phyloP scores from a whole-genome alignment of 1,140 invertebrate genomes.

The Scaptomyza graminum region DNA sequence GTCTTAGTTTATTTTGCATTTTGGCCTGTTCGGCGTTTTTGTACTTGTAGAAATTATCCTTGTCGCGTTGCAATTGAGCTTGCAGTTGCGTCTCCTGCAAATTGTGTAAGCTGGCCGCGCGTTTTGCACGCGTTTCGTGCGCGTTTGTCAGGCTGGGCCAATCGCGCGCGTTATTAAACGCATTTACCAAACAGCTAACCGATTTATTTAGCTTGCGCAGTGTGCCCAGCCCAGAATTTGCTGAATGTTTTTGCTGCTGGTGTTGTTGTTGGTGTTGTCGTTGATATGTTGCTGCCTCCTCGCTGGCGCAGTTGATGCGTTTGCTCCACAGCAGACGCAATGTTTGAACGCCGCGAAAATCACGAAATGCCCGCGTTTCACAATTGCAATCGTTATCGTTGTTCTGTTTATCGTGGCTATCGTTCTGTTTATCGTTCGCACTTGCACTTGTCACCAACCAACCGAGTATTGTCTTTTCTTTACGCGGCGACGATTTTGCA shows the following conservation, averaged over 20 bases:
- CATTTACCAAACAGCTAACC: conserved; percentile 74
- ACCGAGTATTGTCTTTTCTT: conserved; percentile 76
- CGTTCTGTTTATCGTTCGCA: conserved; percentile 23
- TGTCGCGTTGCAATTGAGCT: conserved; percentile 53
- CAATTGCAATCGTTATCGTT: conserved; percentile 44
- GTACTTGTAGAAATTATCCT: conserved; percentile 83
- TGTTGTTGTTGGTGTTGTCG: conserved; percentile 26
- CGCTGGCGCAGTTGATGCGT: conserved; percentile 74
- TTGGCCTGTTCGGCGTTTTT: conserved; percentile 81
- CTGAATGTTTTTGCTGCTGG: not conserved
- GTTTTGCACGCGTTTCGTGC: conserved; percentile 51
- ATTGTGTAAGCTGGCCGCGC: conserved; percentile 73
- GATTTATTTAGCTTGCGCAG: conserved; percentile 75
- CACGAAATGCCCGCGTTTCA: conserved; percentile 69
- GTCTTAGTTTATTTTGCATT: conserved; percentile 57
- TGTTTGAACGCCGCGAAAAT: conserved; percentile 79
- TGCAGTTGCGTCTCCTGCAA: conserved; percentile 41
- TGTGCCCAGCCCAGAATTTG: conserved; percentile 53
- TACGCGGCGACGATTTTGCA: conserved; percentile 50
- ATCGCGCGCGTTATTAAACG: conserved; percentile 67
- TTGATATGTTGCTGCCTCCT: conserved; percentile 34
- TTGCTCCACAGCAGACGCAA: conserved; percentile 78
- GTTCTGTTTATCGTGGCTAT: conserved; percentile 36
- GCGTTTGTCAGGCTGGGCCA: conserved; percentile 57
- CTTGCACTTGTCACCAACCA: conserved; percentile 66